These are phyloP conservation scores for Pipistrellus pygmaeus DNA, from an alignment of 2,797 vertebrate genomes.

Conservation along the genomic window DNA sequence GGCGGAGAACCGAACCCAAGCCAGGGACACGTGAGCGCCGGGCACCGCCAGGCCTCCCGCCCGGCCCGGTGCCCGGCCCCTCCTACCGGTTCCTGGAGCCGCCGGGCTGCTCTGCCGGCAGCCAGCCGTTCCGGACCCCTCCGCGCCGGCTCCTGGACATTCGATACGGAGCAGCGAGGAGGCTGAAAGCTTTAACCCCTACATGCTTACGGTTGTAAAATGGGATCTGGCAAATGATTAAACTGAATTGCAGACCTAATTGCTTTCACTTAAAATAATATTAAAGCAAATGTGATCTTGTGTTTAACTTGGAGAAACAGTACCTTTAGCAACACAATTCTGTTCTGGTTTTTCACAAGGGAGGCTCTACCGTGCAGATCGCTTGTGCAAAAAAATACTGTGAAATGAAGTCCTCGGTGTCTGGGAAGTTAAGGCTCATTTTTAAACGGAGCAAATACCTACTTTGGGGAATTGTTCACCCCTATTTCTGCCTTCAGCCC, in stretches of 20 bases:
- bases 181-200: slow-evolving; percentile 44
- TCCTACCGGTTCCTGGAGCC: not conserved
- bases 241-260: slow-evolving; percentile 69
- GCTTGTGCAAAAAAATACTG: accelerated
- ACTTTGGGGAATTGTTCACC: not conserved
- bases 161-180: not conserved
- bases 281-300: slow-evolving; percentile 75
- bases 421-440: not conserved
- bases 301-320: slow-evolving; percentile 82
- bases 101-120: not conserved
- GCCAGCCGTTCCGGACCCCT: not conserved
- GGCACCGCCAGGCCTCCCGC: not conserved
- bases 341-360: slow-evolving; percentile 66
- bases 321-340: slow-evolving; percentile 62
- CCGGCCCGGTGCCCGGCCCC: not conserved
- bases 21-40: accelerated
- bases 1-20: too few relatives aligned
- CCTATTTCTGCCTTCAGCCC: not conserved
- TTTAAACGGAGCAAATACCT: not conserved
- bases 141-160: not conserved
- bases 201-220: slow-evolving; percentile 46
- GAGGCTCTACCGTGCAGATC: slow-evolving; percentile 52
- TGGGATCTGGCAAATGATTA: slow-evolving; percentile 76
- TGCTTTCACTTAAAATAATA: slow-evolving; percentile 81
- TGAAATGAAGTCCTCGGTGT: not conserved